Evolutionary conservation across 53 echinoderm and acorn worm genomes (phyloP).

Genomic region (Henricia sp.): DNA sequence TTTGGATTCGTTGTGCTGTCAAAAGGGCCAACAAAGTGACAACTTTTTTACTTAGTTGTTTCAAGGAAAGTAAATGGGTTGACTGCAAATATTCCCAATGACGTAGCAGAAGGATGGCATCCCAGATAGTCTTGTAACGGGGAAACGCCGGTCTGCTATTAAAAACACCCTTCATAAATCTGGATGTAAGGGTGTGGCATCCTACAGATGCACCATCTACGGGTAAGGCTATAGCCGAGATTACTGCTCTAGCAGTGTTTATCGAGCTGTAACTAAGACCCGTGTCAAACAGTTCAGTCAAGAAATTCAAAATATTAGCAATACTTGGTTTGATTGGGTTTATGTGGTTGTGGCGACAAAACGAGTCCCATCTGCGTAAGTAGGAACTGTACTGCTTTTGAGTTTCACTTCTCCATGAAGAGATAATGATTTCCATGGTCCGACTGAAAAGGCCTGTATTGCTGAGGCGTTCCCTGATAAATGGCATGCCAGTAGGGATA

Average conservation of each 20-base stretch:
- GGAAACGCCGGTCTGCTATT: neutral
- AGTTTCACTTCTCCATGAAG: slow-evolving; percentile 3
- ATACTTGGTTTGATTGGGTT: neutral
- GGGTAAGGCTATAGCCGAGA: neutral
- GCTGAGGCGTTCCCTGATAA: slow-evolving; percentile 11
- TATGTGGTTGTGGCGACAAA: neutral
- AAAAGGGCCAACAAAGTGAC: slow-evolving; percentile 13
- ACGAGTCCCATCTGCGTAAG: neutral
- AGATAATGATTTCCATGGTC: neutral
- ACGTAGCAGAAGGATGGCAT: neutral
- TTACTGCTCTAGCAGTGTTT: neutral
- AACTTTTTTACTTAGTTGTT: slow-evolving; percentile 7
- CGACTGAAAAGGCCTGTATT: neutral
- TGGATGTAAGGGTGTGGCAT: neutral
- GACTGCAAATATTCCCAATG: neutral
- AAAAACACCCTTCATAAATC: slow-evolving; percentile 8
- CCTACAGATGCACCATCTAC: neutral
- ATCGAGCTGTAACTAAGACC: slow-evolving; percentile 4
- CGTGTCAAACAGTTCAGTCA: slow-evolving; percentile 9
- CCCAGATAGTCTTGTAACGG: slow-evolving; percentile 3
- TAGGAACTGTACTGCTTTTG: slow-evolving; percentile 10
- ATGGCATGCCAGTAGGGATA: slow-evolving; percentile 2
- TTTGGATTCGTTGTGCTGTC: neutral
- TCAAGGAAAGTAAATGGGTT: neutral
- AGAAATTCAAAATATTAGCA: neutral